Percentiles rank a stretch among this genome's conserved stretches.
These are phyloP conservation scores for Chionis minor DNA, from an alignment of 2,113 vertebrate genomes.

Conservation along the genomic window DNA sequence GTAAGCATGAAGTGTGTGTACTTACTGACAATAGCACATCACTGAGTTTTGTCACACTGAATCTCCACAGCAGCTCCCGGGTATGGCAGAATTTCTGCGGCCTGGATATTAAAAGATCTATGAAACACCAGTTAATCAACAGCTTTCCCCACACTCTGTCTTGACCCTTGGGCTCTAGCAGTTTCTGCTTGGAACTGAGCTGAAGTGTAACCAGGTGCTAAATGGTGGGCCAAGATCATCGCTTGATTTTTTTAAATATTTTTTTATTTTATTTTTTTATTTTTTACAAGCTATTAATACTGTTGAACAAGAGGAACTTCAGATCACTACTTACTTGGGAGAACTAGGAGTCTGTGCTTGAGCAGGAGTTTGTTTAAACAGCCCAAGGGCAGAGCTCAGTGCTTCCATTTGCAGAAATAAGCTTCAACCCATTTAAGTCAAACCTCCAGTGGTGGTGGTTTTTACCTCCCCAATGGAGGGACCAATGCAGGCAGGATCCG, in stretches of 20 bases:
- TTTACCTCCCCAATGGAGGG: neutral
- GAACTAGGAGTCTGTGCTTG: neutral
- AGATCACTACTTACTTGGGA: neutral
- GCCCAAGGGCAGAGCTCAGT: neutral
- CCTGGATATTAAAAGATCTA: neutral
- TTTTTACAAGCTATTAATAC: neutral
- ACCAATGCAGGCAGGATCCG: rapidly evolving
- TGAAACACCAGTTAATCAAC: neutral
- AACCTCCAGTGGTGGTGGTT: rapidly evolving
- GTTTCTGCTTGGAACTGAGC: neutral
- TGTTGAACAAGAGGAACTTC: neutral
- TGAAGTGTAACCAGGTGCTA: neutral
- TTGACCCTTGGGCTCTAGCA: neutral
- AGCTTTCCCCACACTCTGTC: neutral
- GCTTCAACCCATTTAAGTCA: neutral
- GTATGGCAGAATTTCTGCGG: neutral
- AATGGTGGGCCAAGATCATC: neutral
- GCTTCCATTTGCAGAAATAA: neutral
- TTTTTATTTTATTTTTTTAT: neutral
- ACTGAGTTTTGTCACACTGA: neutral
- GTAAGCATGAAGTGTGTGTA: neutral
- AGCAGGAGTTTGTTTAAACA: neutral
- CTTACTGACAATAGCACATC: constrained; percentile 11
- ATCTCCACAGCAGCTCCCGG: neutral
- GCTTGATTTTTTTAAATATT: neutral